Evolutionary conservation across 2,888 invertebrate species (phyloP), one percentile per base, ranked within the genome.

Genomic region (Drosophila fungiperda): DNA sequence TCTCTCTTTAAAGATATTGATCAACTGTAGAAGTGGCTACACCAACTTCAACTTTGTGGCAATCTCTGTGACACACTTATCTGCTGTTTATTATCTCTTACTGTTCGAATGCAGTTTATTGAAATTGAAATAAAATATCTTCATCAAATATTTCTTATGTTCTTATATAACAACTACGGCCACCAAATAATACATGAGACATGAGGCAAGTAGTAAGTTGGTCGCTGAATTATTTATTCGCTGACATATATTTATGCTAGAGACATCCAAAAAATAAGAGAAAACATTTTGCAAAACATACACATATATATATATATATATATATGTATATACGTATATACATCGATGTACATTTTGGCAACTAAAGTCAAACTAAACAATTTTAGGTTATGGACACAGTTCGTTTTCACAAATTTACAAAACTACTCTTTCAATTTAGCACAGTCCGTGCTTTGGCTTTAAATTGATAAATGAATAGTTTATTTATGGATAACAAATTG

Each of bases 131-230:
- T 64, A 33, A 33, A 45, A 50, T 38, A 11, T 20, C 9, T 29
- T 12, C 52, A 65, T 53, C n/a, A 52, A 36, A 40, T 67, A 49
- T 40, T 35, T 68, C 40, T 38, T 68, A 23, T 9, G 7, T 35
- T 7, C 15, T 26, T 23, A 42, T 50, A 29, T 45, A 26, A 52
- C 40, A 36, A 53, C 29, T 49, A 20, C 48, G 38, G 17, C 48
- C n/a, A 48, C 33, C 38, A 68, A 68, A 68, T 50, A 68, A 54
- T 64, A 64, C 50, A 61, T 73, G 42, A 68, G 42, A 49, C 50
- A 48, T 32, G 29, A 29, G 38, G 26, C n/a, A 52, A 50, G 40
- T 42, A 32, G 40, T 32, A 20, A 42, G 49, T 68, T 57, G 50
- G 26, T 57, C 32, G 40, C 68, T 61, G 32, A 76, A 45, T 53